Conservation (phyloP, 2,113 vertebrate genomes). For the Tursiops truncatus region DNA sequence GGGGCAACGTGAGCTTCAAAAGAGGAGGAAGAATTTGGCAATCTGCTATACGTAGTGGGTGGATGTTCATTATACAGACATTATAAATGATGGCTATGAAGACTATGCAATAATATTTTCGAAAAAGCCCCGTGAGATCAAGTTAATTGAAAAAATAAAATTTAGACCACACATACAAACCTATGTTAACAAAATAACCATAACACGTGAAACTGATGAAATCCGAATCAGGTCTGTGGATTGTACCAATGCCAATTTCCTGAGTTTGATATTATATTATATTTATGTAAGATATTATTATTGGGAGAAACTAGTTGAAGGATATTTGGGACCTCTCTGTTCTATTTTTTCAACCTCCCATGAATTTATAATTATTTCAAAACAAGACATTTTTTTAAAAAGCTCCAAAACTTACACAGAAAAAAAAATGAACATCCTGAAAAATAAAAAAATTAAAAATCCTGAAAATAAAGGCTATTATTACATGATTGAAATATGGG, state of each 20-base stretch:
- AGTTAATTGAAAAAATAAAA: background rate
- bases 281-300: background rate
- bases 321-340: background rate
- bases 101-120: background rate
- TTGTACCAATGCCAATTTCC: background rate
- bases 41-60: background rate
- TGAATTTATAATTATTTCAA: background rate
- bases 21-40: background rate
- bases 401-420: background rate
- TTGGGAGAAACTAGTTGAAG: background rate
- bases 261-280: background rate
- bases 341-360: background rate
- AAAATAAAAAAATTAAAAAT: background rate
- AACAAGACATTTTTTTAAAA: background rate
- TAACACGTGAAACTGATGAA: background rate
- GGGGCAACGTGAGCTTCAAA: background rate
- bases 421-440: background rate
- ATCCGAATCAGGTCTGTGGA: background rate
- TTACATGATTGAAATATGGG: background rate
- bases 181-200: background rate
- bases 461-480: background rate
- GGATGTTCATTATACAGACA: background rate
- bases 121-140: background rate
- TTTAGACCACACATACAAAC: background rate
- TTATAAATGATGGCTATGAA: background rate